These are phyloP conservation scores for Puntigrus tetrazona DNA, from an alignment of 2,113 vertebrate genomes.

Conservation along the genomic window DNA sequence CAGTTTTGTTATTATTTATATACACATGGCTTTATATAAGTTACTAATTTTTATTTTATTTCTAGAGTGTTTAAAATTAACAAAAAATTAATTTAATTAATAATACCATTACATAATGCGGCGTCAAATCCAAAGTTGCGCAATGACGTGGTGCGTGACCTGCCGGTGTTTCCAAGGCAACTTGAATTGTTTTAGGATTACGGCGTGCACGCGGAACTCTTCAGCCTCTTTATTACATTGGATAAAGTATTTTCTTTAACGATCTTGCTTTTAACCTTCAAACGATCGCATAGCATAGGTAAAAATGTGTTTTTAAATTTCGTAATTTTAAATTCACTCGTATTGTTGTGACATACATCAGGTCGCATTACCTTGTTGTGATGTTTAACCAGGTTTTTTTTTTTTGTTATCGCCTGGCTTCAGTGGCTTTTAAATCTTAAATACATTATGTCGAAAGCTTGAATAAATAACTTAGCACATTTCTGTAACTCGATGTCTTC, in stretches of 20 bases:
- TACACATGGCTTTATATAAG: too few species aligned
- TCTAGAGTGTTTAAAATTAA: not conserved
- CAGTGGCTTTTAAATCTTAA: not conserved
- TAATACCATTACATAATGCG: not conserved
- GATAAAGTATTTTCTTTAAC: not conserved
- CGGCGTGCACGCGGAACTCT: not conserved
- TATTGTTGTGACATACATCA: not conserved
- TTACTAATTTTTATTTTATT: too few species aligned
- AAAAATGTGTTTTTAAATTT: not conserved
- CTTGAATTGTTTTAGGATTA: conserved; percentile 9
- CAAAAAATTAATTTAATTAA: too few species aligned
- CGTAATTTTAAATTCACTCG: not conserved
- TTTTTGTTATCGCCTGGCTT: not conserved
- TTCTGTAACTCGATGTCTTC: not conserved
- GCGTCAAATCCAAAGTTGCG: not conserved
- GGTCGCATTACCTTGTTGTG: not conserved
- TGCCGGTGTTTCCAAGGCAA: conserved; percentile 5
- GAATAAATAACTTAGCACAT: not conserved
- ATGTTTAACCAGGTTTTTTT: not conserved
- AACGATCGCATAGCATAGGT: not conserved
- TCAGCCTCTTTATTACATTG: not conserved
- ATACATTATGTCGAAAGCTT: not conserved
- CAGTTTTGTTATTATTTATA: not conserved
- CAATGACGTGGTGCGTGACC: conserved; percentile 16
- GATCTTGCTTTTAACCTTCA: not conserved